Base-by-base conservation (phyloP, 2,797 vertebrate genomes). In the Acanthopagrus latus region DNA sequence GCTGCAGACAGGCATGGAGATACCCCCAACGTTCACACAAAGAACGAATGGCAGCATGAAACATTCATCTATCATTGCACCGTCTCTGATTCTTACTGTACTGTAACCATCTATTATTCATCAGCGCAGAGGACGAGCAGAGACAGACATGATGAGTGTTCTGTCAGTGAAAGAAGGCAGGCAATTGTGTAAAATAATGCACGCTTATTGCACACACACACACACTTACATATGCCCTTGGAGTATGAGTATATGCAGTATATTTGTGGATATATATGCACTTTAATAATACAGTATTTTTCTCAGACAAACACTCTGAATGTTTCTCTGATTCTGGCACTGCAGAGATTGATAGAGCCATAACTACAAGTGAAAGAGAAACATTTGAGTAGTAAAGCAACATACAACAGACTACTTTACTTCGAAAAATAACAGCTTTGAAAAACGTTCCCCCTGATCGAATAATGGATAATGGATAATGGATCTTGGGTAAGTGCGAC, bases 51-150 rank as follows among this genome's bases (percentile, higher is more conserved):
- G 82, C 80, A 84, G 83, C 81, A 74, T 85, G 78, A 86, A 89
- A 85, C 85, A 82, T 84, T 91, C 80, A 85, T 93, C 87, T 69
- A 84, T 93, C 86, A 87, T 41, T 69, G 63, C 85, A 82, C 48
- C 25, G 74, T 72, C 81, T 86, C 62, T 76, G 80, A 87, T 80
- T 89, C 67, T 71, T 80, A 88, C 88, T 89, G 81, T 91, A 87
- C 81, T 59, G 76, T 71, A 71, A 54, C 66, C 78, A 91, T 94
- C 84, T 83, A 90, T 91, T 89, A 92, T 90, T 90, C 81, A 91
- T 90, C 82, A 85, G 66, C 71, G 55, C 55, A 56, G 80, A 73
- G 64, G 67, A 78, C 63, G 33, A 55, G n/a, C 29, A 82, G 68
- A 38, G 59, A 78, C 38, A 69, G 76, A 64, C 64, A 47, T 80